phyloP scores from a whole-genome alignment of 2,888 invertebrate species.

The Phyllotreta cruciferae region DNA sequence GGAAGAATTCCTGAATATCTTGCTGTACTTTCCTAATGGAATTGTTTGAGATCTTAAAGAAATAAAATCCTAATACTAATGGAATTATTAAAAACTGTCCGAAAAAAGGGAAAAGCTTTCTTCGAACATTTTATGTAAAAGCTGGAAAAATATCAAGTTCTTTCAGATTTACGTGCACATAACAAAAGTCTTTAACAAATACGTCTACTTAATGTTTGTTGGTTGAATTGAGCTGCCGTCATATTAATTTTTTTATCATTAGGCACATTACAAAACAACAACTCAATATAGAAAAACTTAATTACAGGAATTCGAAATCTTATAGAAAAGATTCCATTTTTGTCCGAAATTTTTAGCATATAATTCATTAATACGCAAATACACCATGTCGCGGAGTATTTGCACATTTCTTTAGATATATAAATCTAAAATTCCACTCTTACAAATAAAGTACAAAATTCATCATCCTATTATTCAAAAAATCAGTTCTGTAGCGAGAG shows the following conservation, averaged over 20 bases:
- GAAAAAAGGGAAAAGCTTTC: no score
- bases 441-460: slow-evolving; percentile 19
- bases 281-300: slow-evolving; percentile 35
- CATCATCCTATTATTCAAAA: slow-evolving; percentile 10
- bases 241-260: slow-evolving; percentile 40
- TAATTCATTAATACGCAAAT: no score
- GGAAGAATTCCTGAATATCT: no score
- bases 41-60: no score
- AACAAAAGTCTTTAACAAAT: slow-evolving; percentile 38
- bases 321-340: no score
- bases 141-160: slow-evolving; percentile 31
- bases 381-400: no score
- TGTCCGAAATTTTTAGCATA: no score
- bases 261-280: slow-evolving; percentile 45
- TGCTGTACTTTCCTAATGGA: no score
- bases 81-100: no score
- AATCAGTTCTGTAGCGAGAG: slow-evolving; percentile 26
- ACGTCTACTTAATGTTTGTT: slow-evolving; percentile 37
- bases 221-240: slow-evolving; percentile 39
- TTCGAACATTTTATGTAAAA: slow-evolving; percentile 43
- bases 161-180: slow-evolving; percentile 47
- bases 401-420: neutral
- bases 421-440: slow-evolving; percentile 6
- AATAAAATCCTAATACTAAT: no score
- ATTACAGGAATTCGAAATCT: slow-evolving; percentile 9